Evolutionary conservation across 2,797 vertebrate species (phyloP), one percentile per base, ranked within the genome.

Genomic region (Potorous gilbertii): DNA sequence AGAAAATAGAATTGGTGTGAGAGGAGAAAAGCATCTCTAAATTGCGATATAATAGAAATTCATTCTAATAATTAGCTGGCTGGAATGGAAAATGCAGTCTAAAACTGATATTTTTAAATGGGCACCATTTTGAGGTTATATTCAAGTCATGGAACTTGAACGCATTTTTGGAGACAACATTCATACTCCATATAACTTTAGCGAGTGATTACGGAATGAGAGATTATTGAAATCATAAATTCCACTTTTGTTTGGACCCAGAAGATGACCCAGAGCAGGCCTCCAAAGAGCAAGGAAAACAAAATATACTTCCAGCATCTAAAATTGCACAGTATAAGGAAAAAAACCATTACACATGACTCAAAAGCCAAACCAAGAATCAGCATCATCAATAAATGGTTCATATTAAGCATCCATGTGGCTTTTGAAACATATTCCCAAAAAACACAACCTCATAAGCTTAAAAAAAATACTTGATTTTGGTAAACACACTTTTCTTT

Each of bases 291-390:
- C 89, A 92, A 94, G 94, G 92, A 92, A 46, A 81, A 92, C 21
- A 96, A 96, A 93, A n/a, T 59, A 87, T 90, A 52, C 2, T 21
- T 87, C 59, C 90, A 94, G 55, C 91, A 90, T 55, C 93, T 91
- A 50, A 95, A 96, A 94, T 18, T 89, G 57, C 46, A n/a, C 91
- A 18, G 54, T 92, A 93, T 81, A 29, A 66, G 31, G 12, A 55
- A 93, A 59, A 95, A 59, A 95, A 54, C 29, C 29, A 96, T 91
- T 54, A 93, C 62, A 62, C 54, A 95, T 90, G 50, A 27, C 90
- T 96, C 95, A 96, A 92, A 91, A 91, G 92, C 90, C 94, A 55
- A 96, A 93, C 95, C 66, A 95, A 94, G 95, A 96, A 94, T 94
- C 93, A 94, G 50, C 92, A 94, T 59, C 91, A 90, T 29, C 91